Base-by-base conservation (phyloP, 2,888 invertebrate species). In the Idaea aversata region DNA sequence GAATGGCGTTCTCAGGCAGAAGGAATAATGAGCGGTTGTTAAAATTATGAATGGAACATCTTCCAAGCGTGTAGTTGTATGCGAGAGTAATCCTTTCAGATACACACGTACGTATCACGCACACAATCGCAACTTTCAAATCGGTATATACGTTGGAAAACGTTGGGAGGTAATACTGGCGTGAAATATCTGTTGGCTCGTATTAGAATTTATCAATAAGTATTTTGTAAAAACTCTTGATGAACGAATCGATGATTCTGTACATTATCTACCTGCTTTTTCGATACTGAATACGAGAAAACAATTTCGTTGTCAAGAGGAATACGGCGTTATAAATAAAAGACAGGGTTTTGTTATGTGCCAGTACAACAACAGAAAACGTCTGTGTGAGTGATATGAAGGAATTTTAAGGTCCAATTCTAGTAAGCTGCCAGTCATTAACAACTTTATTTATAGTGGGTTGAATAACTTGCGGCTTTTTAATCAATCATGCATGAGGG, bases 21-120 rank as follows among this genome's bases (percentile, higher is more conserved):
- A 77, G 78, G 80, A 79, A 88, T 90, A 90, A 90, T 90, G 88
- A 90, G 88, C 82, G 88, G 89, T 88, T 90, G 89, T 90, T 89
- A 88, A 88, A 87, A 88, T 90, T 90, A 91, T 91, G 91, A 91
- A 91, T 91, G 90, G 86, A 90, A 84, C 84, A 84, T 88, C 88
- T 86, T 82, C 82, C 72, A 78, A 83, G 76, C 66, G 67, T 62
- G 65, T 64, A 66, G 58, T 67, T 75, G 85, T 86, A 84, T 84
- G 84, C 67, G 70, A 69, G 73, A 76, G 73, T 75, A 75, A 71
- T 59, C 73, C 75, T 71, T 68, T 65, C 71, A 70, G 65, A 62
- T 70, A 70, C 71, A 68, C 67, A 47, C 63, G 62, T 68, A 66
- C 63, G 66, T 66, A 72, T 68, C 80, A 78, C 80, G 73, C 74